Percentiles rank a stretch among this genome's conserved stretches.
Conservation (phyloP, 2,888 invertebrate genomes). For the Ectobius pallidus region DNA sequence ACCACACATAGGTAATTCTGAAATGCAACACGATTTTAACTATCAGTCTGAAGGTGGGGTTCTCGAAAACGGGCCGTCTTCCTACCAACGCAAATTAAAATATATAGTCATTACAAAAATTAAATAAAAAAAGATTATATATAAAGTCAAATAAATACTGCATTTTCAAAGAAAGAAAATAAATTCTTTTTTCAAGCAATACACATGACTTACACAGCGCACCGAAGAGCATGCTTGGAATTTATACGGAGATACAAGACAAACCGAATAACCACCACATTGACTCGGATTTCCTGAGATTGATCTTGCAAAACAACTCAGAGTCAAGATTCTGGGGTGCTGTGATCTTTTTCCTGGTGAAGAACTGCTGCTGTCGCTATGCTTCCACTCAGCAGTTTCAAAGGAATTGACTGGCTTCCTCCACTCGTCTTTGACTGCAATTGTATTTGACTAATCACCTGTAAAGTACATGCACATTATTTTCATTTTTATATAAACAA, state of each 20-base stretch:
- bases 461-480: background rate
- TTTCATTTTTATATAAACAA: background rate
- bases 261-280: background rate
- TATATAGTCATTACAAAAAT: background rate
- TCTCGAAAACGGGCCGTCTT: background rate
- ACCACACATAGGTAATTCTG: background rate
- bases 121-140: background rate
- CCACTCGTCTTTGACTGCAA: constrained; percentile 23
- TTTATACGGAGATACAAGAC: background rate
- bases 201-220: background rate
- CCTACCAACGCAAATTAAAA: constrained; percentile 13
- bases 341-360: constrained; percentile 7
- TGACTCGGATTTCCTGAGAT: constrained; percentile 25
- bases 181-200: background rate
- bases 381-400: constrained; percentile 22
- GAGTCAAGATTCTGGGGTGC: constrained; percentile 15
- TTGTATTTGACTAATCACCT: constrained; percentile 27
- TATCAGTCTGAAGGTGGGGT: constrained; percentile 10
- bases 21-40: background rate
- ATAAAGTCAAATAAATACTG: constrained; percentile 12
- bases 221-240: constrained; percentile 6
- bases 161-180: background rate
- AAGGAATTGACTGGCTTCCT: constrained; percentile 1
- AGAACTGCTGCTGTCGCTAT: constrained; percentile 6
- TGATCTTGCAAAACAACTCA: constrained; percentile 10